A percentile compares a stretch with the other conserved stretches of the same genome.
These are phyloP conservation scores for Fundulus diaphanus DNA, from an alignment of 2,797 vertebrate genomes.

Conservation along the genomic window DNA sequence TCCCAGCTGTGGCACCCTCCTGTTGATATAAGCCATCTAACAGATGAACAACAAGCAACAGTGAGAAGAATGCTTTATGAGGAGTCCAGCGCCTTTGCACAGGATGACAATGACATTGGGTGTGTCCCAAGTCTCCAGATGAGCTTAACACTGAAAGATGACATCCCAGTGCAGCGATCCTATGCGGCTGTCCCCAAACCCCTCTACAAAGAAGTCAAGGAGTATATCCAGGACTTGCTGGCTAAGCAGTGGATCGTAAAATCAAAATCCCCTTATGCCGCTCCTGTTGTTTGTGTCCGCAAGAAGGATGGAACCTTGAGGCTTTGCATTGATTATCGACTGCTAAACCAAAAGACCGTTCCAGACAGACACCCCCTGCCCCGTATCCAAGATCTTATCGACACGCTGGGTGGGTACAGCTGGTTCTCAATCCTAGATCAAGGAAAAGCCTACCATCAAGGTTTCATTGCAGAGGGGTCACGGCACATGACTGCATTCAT, in stretches of 20 bases:
- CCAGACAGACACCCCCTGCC: not conserved
- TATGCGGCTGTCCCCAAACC: too few species aligned
- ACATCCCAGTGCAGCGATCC: too few species aligned
- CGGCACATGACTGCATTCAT: conserved; percentile 7
- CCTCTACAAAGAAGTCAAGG: not conserved
- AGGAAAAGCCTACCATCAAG: conserved; percentile 16
- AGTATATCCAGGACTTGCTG: not conserved
- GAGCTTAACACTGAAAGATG: too few species aligned
- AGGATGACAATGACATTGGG: too few species aligned
- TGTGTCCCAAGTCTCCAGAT: too few species aligned
- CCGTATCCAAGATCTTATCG: not conserved
- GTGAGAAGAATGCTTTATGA: too few species aligned
- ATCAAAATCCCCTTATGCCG: not conserved
- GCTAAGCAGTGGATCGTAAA: not conserved
- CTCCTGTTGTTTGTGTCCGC: not conserved
- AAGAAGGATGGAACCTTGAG: too few species aligned
- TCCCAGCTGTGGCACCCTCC: too few species aligned
- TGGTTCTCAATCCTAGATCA: conserved; percentile 30
- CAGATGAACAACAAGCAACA: too few species aligned
- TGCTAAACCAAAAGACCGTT: not conserved
- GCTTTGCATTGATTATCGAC: not conserved
- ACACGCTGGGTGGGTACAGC: conserved; percentile 1
- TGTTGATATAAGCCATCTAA: too few species aligned
- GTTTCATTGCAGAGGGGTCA: conserved; percentile 13
- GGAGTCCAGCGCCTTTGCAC: too few species aligned